These are phyloP conservation scores for Amazona finschi DNA, from an alignment of 2,797 vertebrate species.

Conservation along the genomic window DNA sequence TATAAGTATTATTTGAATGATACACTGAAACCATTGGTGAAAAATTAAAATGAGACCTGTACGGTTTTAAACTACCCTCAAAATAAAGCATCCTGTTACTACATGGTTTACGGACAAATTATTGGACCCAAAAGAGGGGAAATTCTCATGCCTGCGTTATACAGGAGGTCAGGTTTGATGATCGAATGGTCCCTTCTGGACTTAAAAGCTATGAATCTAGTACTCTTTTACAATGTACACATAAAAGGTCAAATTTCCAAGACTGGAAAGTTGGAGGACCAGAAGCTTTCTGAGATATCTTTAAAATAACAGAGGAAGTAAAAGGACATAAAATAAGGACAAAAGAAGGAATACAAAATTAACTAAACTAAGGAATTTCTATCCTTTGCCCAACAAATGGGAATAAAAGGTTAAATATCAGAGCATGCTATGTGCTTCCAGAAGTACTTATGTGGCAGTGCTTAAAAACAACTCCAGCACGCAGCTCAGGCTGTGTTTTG, in stretches of 20 bases:
- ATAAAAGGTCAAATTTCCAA: constrained; percentile 43
- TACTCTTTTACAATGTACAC: neutral
- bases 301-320: neutral
- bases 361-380: neutral
- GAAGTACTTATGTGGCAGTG: neutral
- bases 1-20: constrained; percentile 24
- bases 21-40: neutral
- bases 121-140: neutral
- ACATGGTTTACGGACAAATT: constrained; percentile 23
- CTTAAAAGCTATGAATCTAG: constrained; percentile 34
- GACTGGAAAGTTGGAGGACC: neutral
- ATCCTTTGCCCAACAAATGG: neutral
- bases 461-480: neutral
- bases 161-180: constrained; percentile 21
- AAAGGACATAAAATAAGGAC: neutral
- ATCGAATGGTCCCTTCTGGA: constrained; percentile 1
- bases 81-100: constrained; percentile 18
- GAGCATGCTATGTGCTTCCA: neutral
- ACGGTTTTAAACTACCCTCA: neutral
- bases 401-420: neutral
- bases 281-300: neutral
- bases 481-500: neutral
- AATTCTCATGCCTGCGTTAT: constrained; percentile 23
- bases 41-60: neutral
- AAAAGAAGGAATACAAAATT: neutral